Base-by-base conservation (phyloP, 2,113 vertebrate species). In the Euleptes europaea region DNA sequence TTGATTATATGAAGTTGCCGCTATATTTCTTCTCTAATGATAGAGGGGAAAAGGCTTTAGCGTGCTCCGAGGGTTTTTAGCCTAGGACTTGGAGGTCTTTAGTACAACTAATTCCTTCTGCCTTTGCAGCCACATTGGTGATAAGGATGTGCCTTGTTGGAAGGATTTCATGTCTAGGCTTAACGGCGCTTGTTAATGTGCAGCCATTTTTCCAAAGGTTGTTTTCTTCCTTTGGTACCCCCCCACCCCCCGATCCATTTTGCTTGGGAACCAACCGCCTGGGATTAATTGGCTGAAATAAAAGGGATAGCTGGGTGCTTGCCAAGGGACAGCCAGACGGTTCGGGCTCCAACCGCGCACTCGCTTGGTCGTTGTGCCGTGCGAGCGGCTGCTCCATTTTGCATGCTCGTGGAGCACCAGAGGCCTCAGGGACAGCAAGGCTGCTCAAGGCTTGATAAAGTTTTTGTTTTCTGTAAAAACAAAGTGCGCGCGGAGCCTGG, bases 391-490 rank as follows among this genome's bases (percentile, higher is more conserved):
- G 0, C 54, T 85, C 31, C 26, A 78, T 70, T 84, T 44, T 60
- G 70, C 1, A 15, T 7, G 15, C 2, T 75, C 35, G 0, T 0
- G 0, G 77, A 47, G 66, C 40, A 73, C 85, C 84, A 0, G 8
- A 81, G 80, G 85, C 44, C 84, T 83, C 65, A 54, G 54, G 89
- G 82, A 85, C 84, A 87, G 77, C 66, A 91, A 89, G 78, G 12
- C n/a, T 79, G 82, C 84, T 91, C 65, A 66, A 75, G 81, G 84
- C 87, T 90, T 51, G 0, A 80, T 86, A 83, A 91, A 93, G 82
- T 88, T 92, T 92, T 89, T 84, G 81, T 75, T 92, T 60, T 91
- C 84, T 88, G 73, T 70, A 81, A 89, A 93, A 93, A 89, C 89
- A 94, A 93, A 91, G 91, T 87, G 88, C 83, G 78, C 3, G 73